These are phyloP conservation scores for Flexamia atlantica DNA, from an alignment of 2,888 invertebrate genomes.

Conservation along the genomic window DNA sequence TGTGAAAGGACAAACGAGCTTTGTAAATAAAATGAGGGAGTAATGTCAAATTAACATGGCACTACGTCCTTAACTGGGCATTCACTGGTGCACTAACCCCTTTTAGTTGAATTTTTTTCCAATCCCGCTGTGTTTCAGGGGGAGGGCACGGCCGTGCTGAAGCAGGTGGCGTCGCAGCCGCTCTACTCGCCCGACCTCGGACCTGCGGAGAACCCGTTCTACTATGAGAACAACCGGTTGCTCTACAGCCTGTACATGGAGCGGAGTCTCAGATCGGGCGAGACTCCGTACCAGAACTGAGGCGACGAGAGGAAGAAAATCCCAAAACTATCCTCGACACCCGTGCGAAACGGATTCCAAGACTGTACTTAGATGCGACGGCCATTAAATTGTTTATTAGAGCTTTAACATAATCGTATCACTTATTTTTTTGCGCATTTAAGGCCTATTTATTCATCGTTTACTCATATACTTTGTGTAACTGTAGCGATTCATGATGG, in stretches of 20 bases:
- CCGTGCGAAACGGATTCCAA: not conserved
- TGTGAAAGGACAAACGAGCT: too few species aligned
- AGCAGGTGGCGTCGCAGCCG: constrained; percentile 43
- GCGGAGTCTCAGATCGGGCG: constrained; percentile 81
- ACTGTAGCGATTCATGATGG: not conserved
- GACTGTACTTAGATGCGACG: not conserved
- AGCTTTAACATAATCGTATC: not conserved
- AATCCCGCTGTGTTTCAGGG: too few species aligned
- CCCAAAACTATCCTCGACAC: not conserved
- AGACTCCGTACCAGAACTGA: constrained; percentile 4
- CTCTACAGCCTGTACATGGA: constrained; percentile 91
- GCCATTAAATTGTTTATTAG: constrained; percentile 15
- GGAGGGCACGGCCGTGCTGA: constrained; percentile 35
- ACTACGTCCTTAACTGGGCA: too few species aligned
- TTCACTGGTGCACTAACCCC: too few species aligned
- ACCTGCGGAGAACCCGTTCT: constrained; percentile 89
- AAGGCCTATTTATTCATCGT: not conserved
- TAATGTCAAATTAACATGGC: too few species aligned
- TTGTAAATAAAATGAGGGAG: too few species aligned
- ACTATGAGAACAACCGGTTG: constrained; percentile 91
- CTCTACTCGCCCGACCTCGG: constrained; percentile 86
- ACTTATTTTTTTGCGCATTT: not conserved
- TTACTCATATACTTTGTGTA: not conserved
- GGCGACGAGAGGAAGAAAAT: not conserved
- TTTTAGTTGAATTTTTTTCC: too few species aligned